Evolutionary conservation across 2,888 invertebrate genomes (phyloP).

Genomic region (Drosophila antonietae): DNA sequence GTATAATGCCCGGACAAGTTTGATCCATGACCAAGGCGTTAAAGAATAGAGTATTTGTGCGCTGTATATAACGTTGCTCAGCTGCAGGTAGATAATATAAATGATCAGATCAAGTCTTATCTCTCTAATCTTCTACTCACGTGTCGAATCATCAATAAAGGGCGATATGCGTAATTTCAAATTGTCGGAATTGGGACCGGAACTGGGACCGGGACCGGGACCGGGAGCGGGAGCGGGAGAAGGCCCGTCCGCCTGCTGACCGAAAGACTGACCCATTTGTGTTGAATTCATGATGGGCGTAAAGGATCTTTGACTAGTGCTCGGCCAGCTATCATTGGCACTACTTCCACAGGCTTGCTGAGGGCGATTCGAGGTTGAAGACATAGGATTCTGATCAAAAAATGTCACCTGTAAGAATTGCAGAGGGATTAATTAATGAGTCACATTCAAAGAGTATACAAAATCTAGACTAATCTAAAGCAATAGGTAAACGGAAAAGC

Average conservation of each 20-base stretch:
- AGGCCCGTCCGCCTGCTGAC: not conserved
- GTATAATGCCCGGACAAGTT: slow-evolving; percentile 68
- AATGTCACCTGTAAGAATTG: slow-evolving; percentile 21
- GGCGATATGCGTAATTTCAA: not conserved
- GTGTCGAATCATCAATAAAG: slow-evolving; percentile 19
- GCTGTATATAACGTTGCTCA: slow-evolving; percentile 43
- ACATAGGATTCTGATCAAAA: not conserved
- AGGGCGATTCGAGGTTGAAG: not conserved
- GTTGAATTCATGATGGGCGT: not conserved
- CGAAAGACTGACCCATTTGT: not conserved
- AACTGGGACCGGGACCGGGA: not conserved
- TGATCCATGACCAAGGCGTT: slow-evolving; percentile 65
- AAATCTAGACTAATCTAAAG: not conserved
- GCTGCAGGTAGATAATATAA: slow-evolving; percentile 18
- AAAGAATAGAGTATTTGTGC: slow-evolving; percentile 33
- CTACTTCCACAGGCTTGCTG: not conserved
- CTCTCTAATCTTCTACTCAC: slow-evolving; percentile 25
- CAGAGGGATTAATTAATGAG: not conserved
- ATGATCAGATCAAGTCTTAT: not conserved
- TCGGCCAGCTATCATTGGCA: not conserved
- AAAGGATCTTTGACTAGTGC: not conserved
- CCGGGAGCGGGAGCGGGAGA: no score
- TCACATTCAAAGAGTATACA: not conserved
- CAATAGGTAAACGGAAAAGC: no score
- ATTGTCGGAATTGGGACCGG: not conserved